Base-by-base conservation (phyloP, 1,140 invertebrate species). In the Cepaea nemoralis region DNA sequence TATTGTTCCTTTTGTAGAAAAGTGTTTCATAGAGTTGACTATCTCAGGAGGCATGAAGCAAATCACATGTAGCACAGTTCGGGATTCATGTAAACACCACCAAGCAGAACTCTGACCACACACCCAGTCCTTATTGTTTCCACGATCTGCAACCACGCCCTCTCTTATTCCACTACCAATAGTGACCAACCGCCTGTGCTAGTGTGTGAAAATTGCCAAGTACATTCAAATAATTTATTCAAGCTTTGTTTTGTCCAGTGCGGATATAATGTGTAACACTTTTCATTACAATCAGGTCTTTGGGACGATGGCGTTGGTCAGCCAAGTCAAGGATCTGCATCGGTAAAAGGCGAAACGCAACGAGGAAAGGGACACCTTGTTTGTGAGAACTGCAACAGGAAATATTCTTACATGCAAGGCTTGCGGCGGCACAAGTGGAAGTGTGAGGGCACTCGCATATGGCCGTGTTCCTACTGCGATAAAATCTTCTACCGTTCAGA, bases 1-100 rank as follows among this genome's bases (percentile, higher is more conserved):
- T 67, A 42, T 33, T 83, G 82, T 50, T 69, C 77, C 0, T 31
- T 76, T 42, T 83, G 82, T 69, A 71, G 59, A 0, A 42, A 59
- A 6, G 77, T 80, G n/a, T 83, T 79, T 70, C 80, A 80, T 69
- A 76, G 82, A 22, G 71, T 78, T 24, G 82, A 83, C 69, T 78
- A 67, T 42, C 59, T 83, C 22, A 71, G 77, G 37, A 76, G 63
- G 37, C 82, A 83, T 63, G 48, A 63, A 63, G 33, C n/a, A 31
- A 74, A 48, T 33, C 71, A 74, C 35, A 48, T 48, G 27, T 31
- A 63, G n/a, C n/a, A n/a, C n/a, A n/a, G n/a, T n/a, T n/a, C n/a
- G n/a, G n/a, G n/a, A n/a, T n/a, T n/a, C n/a, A n/a, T n/a, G n/a
- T n/a, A n/a, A n/a, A n/a, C n/a, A n/a, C n/a, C n/a, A n/a, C n/a